Conservation (phyloP, 1,140 invertebrate genomes). For the Ylistrum balloti region DNA sequence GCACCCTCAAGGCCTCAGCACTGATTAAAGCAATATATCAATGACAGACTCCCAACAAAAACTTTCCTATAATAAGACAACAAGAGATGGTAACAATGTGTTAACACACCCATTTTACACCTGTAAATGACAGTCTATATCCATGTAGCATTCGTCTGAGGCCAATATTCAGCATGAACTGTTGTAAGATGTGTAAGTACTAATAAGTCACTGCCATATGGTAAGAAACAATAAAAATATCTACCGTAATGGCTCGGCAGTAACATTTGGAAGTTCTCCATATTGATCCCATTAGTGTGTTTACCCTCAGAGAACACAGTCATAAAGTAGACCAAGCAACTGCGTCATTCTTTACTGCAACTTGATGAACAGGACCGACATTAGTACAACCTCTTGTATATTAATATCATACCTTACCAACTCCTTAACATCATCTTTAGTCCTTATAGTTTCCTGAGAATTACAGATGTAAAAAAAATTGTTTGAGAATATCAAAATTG, state of each 20-base stretch:
- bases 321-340: not conserved
- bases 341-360: not conserved
- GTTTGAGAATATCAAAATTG: too few species aligned
- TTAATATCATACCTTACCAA: not conserved
- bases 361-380: not conserved
- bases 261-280: slow-evolving; percentile 38
- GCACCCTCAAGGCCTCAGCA: not conserved
- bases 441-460: too few species aligned
- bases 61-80: not conserved
- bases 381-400: not conserved
- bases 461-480: too few species aligned
- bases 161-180: too few species aligned
- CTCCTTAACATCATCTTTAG: too few species aligned
- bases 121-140: not conserved
- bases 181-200: not conserved
- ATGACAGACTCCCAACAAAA: not conserved
- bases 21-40: not conserved
- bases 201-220: not conserved
- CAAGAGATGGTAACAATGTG: not conserved
- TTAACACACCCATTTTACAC: not conserved
- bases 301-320: not conserved
- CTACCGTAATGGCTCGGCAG: not conserved
- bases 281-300: slow-evolving; percentile 2
- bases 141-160: too few species aligned
- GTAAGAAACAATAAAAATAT: slow-evolving; percentile 36